phyloP scores from a whole-genome alignment of 2,888 invertebrate species.

The Eremobia ochroleuca region DNA sequence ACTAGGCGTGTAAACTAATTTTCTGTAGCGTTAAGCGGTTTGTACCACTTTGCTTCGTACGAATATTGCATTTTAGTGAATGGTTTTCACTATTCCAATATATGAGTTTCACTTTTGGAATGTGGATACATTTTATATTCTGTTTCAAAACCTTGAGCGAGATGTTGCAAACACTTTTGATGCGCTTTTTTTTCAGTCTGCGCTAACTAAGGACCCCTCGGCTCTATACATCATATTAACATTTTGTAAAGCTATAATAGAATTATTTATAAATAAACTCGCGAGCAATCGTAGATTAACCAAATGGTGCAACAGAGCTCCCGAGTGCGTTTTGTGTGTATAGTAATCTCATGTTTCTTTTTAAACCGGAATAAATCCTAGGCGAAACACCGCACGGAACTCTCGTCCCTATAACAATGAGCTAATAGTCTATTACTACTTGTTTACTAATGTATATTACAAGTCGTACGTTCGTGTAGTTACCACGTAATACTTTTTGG shows the following conservation, averaged over 20 bases:
- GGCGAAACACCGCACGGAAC: slow-evolving; percentile 31
- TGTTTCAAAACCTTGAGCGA: not conserved
- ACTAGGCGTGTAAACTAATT: slow-evolving; percentile 44
- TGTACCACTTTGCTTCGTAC: slow-evolving; percentile 26
- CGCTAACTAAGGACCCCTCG: not conserved
- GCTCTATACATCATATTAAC: not conserved
- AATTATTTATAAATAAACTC: slow-evolving; percentile 30
- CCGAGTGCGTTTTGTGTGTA: slow-evolving; percentile 53
- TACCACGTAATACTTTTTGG: slow-evolving; percentile 60
- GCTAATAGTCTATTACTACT: slow-evolving; percentile 45
- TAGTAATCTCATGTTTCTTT: slow-evolving; percentile 58
- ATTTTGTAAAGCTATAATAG: slow-evolving; percentile 33
- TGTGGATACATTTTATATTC: slow-evolving; percentile 8
- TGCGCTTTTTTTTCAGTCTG: slow-evolving; percentile 2
- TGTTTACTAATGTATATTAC: slow-evolving; percentile 32
- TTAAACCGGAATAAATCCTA: slow-evolving; percentile 55
- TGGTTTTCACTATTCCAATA: slow-evolving; percentile 16
- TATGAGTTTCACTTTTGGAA: slow-evolving; percentile 19
- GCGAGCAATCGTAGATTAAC: slow-evolving; percentile 39
- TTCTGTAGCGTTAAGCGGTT: slow-evolving; percentile 47
- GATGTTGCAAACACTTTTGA: not conserved
- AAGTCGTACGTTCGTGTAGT: slow-evolving; percentile 57
- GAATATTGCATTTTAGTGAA: slow-evolving; percentile 4
- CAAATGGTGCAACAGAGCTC: slow-evolving; percentile 46
- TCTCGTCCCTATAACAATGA: slow-evolving; percentile 42